Evolutionary conservation across 2,888 invertebrate genomes (phyloP).

Genomic region (Allygus modestus): DNA sequence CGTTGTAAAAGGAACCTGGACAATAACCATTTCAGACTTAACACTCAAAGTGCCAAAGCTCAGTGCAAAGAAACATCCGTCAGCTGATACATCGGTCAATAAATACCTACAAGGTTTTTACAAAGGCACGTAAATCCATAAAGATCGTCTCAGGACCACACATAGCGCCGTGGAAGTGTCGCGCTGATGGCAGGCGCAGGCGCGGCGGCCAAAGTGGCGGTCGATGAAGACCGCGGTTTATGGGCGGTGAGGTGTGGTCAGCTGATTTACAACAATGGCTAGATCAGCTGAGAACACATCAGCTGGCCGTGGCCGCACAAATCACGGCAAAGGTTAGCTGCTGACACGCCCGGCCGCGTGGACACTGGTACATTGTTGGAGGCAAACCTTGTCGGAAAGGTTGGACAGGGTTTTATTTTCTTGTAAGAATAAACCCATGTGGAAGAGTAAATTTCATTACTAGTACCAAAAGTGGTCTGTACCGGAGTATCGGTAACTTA

Average conservation of each 20-base stretch:
- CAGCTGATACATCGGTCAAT: slow-evolving; percentile 1
- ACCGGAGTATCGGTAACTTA: no score
- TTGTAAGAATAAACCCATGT: no score
- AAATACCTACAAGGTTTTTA: neutral
- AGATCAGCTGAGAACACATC: slow-evolving; percentile 27
- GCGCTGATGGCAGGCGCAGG: slow-evolving; percentile 3
- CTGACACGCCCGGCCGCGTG: slow-evolving; percentile 12
- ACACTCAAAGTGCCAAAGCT: neutral
- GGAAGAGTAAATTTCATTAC: no score
- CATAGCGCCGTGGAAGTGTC: neutral
- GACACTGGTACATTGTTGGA: neutral
- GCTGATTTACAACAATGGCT: slow-evolving; percentile 39
- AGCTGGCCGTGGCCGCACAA: slow-evolving; percentile 22
- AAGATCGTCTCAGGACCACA: slow-evolving; percentile 1
- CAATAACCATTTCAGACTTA: neutral
- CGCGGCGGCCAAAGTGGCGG: slow-evolving; percentile 27
- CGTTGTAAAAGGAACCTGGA: neutral
- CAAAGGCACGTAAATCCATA: slow-evolving; percentile 18
- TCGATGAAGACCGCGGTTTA: slow-evolving; percentile 14
- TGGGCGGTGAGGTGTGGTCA: slow-evolving; percentile 33
- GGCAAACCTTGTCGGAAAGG: no score
- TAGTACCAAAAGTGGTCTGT: no score
- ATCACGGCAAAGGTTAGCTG: slow-evolving; percentile 37
- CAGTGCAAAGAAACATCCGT: neutral
- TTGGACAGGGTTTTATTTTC: no score